Base-by-base conservation (phyloP, 1,140 invertebrate genomes). In the Drosophila biarmipes region DNA sequence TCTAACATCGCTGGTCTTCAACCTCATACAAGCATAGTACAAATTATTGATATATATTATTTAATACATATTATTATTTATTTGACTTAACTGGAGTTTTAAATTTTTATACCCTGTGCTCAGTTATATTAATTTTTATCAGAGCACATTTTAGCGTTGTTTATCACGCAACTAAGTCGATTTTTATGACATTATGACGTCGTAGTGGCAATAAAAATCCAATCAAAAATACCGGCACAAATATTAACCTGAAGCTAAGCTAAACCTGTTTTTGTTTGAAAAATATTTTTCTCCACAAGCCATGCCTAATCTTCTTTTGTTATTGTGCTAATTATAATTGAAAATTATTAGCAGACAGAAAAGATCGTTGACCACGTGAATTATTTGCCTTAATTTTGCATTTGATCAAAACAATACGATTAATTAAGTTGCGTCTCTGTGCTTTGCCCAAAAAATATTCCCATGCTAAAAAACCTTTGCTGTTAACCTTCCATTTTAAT, bases 111-210 rank as follows among this genome's bases (percentile, higher is more conserved):
- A 11, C 12, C 35, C 35, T 37, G n/a, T n/a, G 40, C 2, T 29
- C 45, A 67, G 51, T 76, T 55, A 57, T 24, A 52, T 52, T n/a
- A 57, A 58, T 35, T 54, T 48, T 62, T 59, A 55, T 68, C 38
- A 57, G 46, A 57, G 45, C 72, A 56, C n/a, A 49, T 15, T 73
- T 53, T 24, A 37, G 43, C 46, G 48, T 56, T 63, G 48, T 68
- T 73, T 58, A 76, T 58, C 37, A 42, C 64, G 11, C 58, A 29
- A 43, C 43, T 74, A 29, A 58, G 48, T 24, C n/a, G 12, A 17
- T 35, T 40, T 57, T 75, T 78, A 66, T 78, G 72, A 48, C 48
- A 27, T 71, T 59, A 66, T 78, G 59, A 66, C 71, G 77, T 61
- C 62, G 56, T 66, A 42, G 48, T 49, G 40, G 19, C 56, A 27